Evolutionary conservation across 2,113 vertebrate genomes (phyloP), one percentile per base, ranked within the genome.

Genomic region (Misgurnus anguillicaudatus): DNA sequence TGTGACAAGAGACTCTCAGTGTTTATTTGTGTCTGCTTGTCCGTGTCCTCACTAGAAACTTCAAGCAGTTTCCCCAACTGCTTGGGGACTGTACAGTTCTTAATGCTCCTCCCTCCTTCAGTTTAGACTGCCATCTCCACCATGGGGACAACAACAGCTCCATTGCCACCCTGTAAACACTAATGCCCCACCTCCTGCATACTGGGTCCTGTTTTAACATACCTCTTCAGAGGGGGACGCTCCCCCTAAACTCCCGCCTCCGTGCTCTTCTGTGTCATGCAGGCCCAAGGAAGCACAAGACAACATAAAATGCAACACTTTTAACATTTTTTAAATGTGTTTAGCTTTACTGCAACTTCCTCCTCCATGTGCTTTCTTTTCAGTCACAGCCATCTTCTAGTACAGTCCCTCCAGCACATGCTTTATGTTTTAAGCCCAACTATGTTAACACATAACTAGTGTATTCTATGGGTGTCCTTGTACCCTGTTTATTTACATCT

Each of bases 241-340:
- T 60, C 31, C 74, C 70, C 66, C 45, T 24, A 63, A 31, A 47
- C 75, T 64, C 75, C 58, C 80, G 51, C 19, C 58, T 70, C 31
- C 74, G 21, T 63, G 47, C 75, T 91, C 89, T 89, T 90, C 57
- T 77, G 87, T 87, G 88, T 85, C 80, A 82, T 89, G 89, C 88
- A 87, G 80, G 88, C 90, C 87, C 87, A 89, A 88, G 88, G 92
- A 89, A 87, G 71, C 87, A 86, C 87, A 89, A 89, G 85, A 87
- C 89, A 89, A 91, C 90, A 92, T 92, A 89, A 93, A 91, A 89
- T 85, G 48, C 55, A 63, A 13, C 55, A 45, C 83, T 88, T 83
- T n/a, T n/a, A n/a, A n/a, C n/a, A n/a, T n/a, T n/a, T 74, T 69
- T 58, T 55, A 70, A 76, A 68, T 73, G 78, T 77, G 19, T 55